Percentiles rank a stretch among this genome's conserved stretches.
phyloP scores from a whole-genome alignment of 2,113 vertebrate species.

The Hemicordylus capensis region DNA sequence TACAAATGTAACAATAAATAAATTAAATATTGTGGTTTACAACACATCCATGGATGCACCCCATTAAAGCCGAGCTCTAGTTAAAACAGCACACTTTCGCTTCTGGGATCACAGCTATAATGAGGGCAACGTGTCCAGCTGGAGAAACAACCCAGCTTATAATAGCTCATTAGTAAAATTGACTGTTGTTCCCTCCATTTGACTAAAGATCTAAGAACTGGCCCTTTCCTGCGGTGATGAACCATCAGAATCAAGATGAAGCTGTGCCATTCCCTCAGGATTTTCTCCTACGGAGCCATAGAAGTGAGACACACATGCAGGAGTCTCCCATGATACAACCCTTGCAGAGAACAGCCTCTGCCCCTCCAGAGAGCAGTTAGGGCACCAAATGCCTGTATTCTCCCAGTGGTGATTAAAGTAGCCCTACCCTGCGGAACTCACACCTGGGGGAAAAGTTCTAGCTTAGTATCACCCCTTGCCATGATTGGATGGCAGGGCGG shows the following conservation, averaged over 20 bases:
- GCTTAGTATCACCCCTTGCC: no score
- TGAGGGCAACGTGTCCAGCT: conserved; percentile 72
- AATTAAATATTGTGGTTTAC: no score
- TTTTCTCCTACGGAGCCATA: not conserved
- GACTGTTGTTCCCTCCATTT: conserved; percentile 53
- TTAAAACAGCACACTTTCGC: conserved; percentile 62
- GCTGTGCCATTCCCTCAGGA: conserved; percentile 8
- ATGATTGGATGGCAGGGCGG: no score
- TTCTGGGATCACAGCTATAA: conserved; percentile 69
- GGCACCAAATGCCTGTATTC: not conserved
- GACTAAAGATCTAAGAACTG: conserved; percentile 62
- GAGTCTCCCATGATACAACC: not conserved
- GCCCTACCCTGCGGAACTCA: no score
- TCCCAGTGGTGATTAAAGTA: not conserved
- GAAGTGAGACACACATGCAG: not conserved
- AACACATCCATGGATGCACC: conserved; percentile 52
- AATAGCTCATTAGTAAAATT: conserved; percentile 76
- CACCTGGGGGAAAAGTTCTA: not conserved
- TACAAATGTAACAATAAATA: no score
- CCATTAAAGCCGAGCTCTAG: conserved; percentile 68
- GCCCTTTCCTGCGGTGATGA: conserved; percentile 36
- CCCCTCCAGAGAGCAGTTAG: not conserved
- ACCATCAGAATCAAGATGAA: conserved; percentile 38
- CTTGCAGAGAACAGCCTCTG: not conserved
- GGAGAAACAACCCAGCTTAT: conserved; percentile 63